These are phyloP conservation scores for Cyprinodon variegatus DNA, from an alignment of 2,113 vertebrate genomes.

Conservation along the genomic window DNA sequence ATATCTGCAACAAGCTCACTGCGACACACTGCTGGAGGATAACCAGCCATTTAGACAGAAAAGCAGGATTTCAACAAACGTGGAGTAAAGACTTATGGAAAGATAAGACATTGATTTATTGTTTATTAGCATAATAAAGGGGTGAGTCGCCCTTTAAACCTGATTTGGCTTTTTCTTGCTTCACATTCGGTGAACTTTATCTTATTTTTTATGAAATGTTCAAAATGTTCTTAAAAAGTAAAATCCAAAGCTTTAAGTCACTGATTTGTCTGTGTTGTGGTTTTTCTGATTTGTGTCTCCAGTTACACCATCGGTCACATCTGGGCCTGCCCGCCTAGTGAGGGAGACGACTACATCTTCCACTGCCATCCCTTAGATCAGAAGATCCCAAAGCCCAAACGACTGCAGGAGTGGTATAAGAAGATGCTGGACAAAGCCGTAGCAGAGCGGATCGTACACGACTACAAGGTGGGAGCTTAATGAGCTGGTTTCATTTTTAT, in stretches of 20 bases:
- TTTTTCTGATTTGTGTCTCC: constrained; percentile 1
- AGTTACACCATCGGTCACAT: constrained; percentile 97
- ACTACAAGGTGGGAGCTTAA: constrained; percentile 88
- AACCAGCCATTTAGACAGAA: too few relatives aligned
- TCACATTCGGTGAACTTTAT: too few relatives aligned
- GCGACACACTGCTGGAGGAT: too few relatives aligned
- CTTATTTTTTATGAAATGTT: background rate
- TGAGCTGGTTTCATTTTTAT: background rate
- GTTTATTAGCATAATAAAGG: too few relatives aligned
- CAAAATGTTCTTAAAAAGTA: background rate
- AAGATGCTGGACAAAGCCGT: constrained; percentile 99
- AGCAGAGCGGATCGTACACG: constrained; percentile 93
- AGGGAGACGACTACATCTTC: constrained; percentile 99
- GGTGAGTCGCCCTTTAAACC: too few relatives aligned
- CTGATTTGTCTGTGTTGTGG: background rate
- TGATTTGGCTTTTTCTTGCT: background rate
- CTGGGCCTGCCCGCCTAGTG: constrained; percentile 98
- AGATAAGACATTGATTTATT: too few relatives aligned
- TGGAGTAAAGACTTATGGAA: too few relatives aligned
- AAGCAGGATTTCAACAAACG: too few relatives aligned
- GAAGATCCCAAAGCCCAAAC: constrained; percentile 98
- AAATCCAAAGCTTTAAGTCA: background rate
- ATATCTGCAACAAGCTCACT: too few relatives aligned
- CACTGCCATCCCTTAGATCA: constrained; percentile 97
- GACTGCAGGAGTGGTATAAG: constrained; percentile 99